phyloP scores from a whole-genome alignment of 2,113 vertebrate species.

The Phyllostomus hastatus region DNA sequence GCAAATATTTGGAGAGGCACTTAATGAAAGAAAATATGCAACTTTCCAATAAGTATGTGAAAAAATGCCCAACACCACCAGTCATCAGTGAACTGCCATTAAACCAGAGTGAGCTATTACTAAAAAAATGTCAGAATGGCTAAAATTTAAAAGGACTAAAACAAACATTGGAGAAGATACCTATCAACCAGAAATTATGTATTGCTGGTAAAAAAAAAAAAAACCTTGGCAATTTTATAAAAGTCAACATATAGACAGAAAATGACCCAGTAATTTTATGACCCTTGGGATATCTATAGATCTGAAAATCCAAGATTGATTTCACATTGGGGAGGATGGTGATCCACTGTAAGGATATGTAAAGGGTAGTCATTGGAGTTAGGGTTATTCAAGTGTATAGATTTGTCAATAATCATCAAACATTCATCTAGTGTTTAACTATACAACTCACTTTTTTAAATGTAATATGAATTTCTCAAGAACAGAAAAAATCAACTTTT shows the following conservation, averaged over 20 bases:
- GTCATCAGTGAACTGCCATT: neutral
- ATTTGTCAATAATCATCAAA: neutral
- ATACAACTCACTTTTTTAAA: neutral
- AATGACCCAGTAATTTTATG: neutral
- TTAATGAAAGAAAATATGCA: neutral
- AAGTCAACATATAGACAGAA: neutral
- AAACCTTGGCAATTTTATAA: neutral
- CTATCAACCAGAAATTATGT: neutral
- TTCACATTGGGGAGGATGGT: neutral
- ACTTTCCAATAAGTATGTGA: neutral
- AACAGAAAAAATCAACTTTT: neutral
- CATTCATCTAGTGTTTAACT: neutral
- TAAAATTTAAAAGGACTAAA: neutral
- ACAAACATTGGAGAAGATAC: neutral
- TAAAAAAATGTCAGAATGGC: neutral
- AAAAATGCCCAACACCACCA: neutral
- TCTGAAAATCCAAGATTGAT: neutral
- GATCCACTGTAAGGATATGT: neutral
- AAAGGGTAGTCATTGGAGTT: neutral
- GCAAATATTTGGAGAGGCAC: neutral
- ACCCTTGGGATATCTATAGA: neutral
- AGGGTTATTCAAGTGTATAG: neutral
- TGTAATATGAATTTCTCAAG: neutral
- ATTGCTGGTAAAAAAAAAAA: neutral
- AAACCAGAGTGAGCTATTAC: neutral